Conservation (phyloP, 2,113 vertebrate genomes). For the Lethenteron camtschaticum region DNA sequence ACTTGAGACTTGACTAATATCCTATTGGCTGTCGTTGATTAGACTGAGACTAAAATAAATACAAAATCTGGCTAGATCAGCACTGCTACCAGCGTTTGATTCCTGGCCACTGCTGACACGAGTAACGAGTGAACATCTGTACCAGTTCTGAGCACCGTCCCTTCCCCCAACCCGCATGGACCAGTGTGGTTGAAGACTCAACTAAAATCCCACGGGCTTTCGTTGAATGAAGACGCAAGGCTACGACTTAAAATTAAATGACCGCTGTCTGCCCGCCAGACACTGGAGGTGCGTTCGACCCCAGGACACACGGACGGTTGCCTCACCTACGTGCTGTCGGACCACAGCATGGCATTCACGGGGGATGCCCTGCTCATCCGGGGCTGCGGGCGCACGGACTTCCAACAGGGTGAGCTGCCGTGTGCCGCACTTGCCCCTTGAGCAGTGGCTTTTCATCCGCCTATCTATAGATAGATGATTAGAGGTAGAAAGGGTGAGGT, state of each 20-base stretch:
- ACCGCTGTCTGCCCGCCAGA: slow-evolving; percentile 15
- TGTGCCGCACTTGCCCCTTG: no score
- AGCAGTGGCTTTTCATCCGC: no score
- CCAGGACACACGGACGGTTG: slow-evolving; percentile 68
- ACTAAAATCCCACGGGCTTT: neutral
- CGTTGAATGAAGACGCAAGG: neutral
- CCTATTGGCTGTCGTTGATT: no score
- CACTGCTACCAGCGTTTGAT: neutral
- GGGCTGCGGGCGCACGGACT: slow-evolving; percentile 64
- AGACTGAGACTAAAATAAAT: no score
- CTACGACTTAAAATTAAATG: neutral
- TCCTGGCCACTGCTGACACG: neutral
- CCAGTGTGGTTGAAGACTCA: neutral
- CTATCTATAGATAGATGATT: no score
- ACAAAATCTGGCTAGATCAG: no score
- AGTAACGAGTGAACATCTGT: neutral
- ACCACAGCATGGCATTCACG: slow-evolving; percentile 53
- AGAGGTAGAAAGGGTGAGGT: no score
- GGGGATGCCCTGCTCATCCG: slow-evolving; percentile 55
- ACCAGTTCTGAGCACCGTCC: neutral
- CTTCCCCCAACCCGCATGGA: no score
- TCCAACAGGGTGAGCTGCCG: slow-evolving; percentile 41
- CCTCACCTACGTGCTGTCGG: slow-evolving; percentile 31
- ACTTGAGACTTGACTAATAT: no score
- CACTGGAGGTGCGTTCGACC: slow-evolving; percentile 33